Evolutionary conservation across 2,888 invertebrate genomes (phyloP), one percentile per base, ranked within the genome.

Genomic region (Macropis europaea): DNA sequence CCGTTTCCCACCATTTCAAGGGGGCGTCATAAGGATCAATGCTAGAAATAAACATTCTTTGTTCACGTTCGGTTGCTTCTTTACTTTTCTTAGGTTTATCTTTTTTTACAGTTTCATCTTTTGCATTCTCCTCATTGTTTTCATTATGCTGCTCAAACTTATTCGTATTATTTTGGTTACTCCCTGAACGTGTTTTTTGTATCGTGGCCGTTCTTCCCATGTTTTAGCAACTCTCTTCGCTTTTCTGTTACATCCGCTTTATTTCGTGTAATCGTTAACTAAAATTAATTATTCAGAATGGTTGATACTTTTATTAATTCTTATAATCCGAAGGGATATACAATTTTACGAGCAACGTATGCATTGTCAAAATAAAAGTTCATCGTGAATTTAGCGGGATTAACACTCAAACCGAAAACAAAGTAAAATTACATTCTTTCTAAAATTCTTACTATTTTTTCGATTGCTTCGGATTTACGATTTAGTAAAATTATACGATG

Each of bases 1-100:
- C 67, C 13, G 36, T 19, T 64, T 77, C 75, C 79, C 79, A 77
- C 77, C 77, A 77, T n/a, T 47, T 15, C 5, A 54, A 63, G 40
- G 71, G 57, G 2, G 0, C 7, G 13, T 77, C 67, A n/a, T 57
- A 47, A 11, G 47, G 67, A 38, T 77, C 75, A 3, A 32, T 7
- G 4, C 5, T 2, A 1, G 40, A 36, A 1, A 38, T 24, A 2
- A 78, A 45, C 54, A 63, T 54, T 24, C 40, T 64, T 28, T 7
- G n/a, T 4, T 19, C 1, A n/a, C 42, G 7, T 22, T 56, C 42
- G 0, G 15, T 5, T 17, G 22, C 7, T 9, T 24, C 52, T 24
- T 47, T 30, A 22, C 2, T 0, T 1, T 45, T 34, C 4, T 7
- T 36, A 2, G 17, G 1, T 17, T 0, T 15, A 13, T 42, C 13